Base-by-base conservation (phyloP, 2,888 invertebrate species). In the Disparrhopalites patrizii region DNA sequence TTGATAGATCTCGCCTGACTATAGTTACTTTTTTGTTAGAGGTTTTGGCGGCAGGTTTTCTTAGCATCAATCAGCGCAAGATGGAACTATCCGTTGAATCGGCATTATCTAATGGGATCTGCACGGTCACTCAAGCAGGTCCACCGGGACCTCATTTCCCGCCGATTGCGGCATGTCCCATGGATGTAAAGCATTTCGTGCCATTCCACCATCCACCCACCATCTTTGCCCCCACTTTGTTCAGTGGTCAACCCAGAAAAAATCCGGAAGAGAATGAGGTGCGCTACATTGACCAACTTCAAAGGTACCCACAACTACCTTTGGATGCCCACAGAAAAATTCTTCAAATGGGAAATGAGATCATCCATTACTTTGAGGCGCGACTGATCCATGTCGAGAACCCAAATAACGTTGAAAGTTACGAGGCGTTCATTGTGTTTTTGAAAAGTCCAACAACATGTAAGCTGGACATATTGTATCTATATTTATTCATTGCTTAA, bases 261-360 rank as follows among this genome's bases (percentile, higher is more conserved):
- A 7, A 58, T 8, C 4, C 60, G 33, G 33, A 64, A 36, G 50
- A 25, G 1, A 28, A 15, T 18, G 67, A 68, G 23, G 51, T 65
- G 15, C 58, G 63, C 47, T 70, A 68, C 33, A 61, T 63, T 18
- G 55, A 62, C 8, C 70, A 70, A 30, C 55, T 68, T 2, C 61
- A 68, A 38, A 58, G 47, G 28, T 70, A 61, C 61, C 56, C 68
- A 2, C 52, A 65, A 18, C 57, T 70, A 1, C 70, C 70, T 7
- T 15, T 56, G 23, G 50, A 60, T 25, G 70, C 70, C 18, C 70
- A 70, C 51, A 65, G 68, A 20, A 65, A 57, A 23, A 68, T 70
- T 36, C 60, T 65, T 2, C 65, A 67, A 18, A 66, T 70, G 43
- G 70, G 70, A 15, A 70, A 68, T 62, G 68, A 68, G 62, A 68